Base-by-base conservation (phyloP, 2,888 invertebrate species). In the Pecten maximus region DNA sequence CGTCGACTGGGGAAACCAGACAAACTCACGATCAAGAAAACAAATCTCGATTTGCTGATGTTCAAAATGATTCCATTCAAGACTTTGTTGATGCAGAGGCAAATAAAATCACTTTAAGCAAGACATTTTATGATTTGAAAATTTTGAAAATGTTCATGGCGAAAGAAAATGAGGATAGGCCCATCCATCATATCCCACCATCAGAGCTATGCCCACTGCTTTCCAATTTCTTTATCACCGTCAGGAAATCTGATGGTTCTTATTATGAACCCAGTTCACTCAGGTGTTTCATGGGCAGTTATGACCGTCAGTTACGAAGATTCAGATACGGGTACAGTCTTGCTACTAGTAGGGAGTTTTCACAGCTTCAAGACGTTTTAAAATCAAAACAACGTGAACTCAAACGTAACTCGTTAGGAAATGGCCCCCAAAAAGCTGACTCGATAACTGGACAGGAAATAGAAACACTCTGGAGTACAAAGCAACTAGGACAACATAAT, bases 231-330 rank as follows among this genome's bases (percentile, higher is more conserved):
- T 74, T 28, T 12, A 74, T 74, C 60, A 74, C 60, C 6, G 28
- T 74, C 28, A 74, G 40, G 35, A 40, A 87, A 87, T 87, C 87
- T 6, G 28, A 4, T 87, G 88, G 88, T 44, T 44, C 88, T 3
- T 28, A 88, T 23, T 88, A 88, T 88, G 88, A 88, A 48, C 88
- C 88, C 16, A 44, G 88, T 48, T 44, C 44, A 88, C 88, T 88
- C 23, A 40, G 88, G 40, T 19, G 88, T 48, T 44, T 88, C 44
- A 48, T 88, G 40, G 40, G 44, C 10, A 88, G 48, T 28, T 88
- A 44, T 88, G 88, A n/a, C 35, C 39, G 88, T 12, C 88, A 88
- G 19, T 48, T 48, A 48, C 39, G 35, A 10, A 40, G 48, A 28
- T 44, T 40, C n/a, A 48, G 40, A n/a, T 48, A 88, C 35, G 48